Conservation (phyloP, 2,888 invertebrate genomes). For the Rhingia rostrata region DNA sequence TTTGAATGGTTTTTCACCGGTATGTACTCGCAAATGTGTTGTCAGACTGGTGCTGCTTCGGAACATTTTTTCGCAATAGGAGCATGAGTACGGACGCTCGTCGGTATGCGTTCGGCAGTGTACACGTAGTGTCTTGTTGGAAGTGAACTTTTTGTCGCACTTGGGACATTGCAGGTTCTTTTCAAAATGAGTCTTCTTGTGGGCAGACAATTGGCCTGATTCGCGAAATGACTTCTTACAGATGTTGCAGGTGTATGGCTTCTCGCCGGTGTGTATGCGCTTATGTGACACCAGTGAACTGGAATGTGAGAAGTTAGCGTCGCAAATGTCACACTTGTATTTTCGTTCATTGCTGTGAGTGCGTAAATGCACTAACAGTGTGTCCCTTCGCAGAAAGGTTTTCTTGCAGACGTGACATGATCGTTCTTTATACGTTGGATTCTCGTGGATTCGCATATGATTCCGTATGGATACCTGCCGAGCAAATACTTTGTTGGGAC, state of each 20-base stretch:
- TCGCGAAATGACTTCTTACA: conserved; percentile 67
- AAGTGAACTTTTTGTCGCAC: conserved; percentile 67
- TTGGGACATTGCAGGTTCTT: conserved; percentile 62
- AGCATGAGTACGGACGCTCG: conserved; percentile 63
- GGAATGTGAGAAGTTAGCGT: conserved; percentile 66
- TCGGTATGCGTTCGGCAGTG: conserved; percentile 71
- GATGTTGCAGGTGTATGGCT: conserved; percentile 52
- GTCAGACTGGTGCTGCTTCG: conserved; percentile 63
- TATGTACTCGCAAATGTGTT: conserved; percentile 63
- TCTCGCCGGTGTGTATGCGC: conserved; percentile 68
- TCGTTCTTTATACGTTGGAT: conserved; percentile 65
- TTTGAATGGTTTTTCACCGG: conserved; percentile 67
- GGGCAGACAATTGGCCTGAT: conserved; percentile 63
- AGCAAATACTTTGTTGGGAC: conserved; percentile 59
- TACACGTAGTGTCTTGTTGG: conserved; percentile 63
- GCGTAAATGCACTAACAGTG: conserved; percentile 59
- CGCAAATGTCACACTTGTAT: conserved; percentile 62
- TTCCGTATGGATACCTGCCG: conserved; percentile 63
- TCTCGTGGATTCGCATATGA: conserved; percentile 70
- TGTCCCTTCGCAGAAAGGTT: conserved; percentile 64
- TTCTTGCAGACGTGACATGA: conserved; percentile 65
- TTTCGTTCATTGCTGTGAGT: conserved; percentile 66
- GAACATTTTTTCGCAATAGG: conserved; percentile 56
- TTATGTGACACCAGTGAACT: conserved; percentile 70
- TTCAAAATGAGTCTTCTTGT: conserved; percentile 63